These are phyloP conservation scores for Drosophila obscura DNA, from an alignment of 1,140 invertebrate species.

Conservation along the genomic window DNA sequence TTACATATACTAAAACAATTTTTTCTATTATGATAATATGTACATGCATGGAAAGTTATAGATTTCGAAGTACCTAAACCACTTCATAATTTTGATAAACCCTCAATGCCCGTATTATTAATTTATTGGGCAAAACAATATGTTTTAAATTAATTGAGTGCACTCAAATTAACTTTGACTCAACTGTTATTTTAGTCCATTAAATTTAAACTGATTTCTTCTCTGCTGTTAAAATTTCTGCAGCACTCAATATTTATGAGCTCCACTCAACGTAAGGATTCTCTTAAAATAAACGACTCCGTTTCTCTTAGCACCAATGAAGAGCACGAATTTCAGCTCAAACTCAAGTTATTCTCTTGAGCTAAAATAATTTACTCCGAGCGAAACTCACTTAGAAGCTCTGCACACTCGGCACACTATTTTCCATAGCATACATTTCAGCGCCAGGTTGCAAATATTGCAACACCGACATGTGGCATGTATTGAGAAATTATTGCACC, in stretches of 20 bases:
- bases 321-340: constrained; percentile 4
- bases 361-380: background rate
- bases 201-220: background rate
- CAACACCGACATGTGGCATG: constrained; percentile 39
- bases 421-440: constrained; percentile 39
- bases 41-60: too few species aligned
- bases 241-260: background rate
- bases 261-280: background rate
- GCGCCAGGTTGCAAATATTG: constrained; percentile 52
- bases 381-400: background rate
- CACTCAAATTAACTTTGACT: background rate
- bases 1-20: too few species aligned
- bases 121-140: background rate
- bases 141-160: background rate
- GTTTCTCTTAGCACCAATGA: constrained; percentile 15
- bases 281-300: constrained; percentile 4
- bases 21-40: too few species aligned
- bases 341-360: background rate
- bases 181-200: background rate
- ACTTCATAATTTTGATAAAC: too few species aligned
- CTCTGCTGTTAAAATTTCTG: background rate
- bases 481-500: constrained; percentile 59
- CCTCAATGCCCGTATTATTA: too few species aligned
- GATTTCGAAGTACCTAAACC: too few species aligned
- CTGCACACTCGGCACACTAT: background rate